Evolutionary conservation across 2,888 invertebrate species (phyloP), one percentile per base, ranked within the genome.

Genomic region (Eupithecia subumbrata): DNA sequence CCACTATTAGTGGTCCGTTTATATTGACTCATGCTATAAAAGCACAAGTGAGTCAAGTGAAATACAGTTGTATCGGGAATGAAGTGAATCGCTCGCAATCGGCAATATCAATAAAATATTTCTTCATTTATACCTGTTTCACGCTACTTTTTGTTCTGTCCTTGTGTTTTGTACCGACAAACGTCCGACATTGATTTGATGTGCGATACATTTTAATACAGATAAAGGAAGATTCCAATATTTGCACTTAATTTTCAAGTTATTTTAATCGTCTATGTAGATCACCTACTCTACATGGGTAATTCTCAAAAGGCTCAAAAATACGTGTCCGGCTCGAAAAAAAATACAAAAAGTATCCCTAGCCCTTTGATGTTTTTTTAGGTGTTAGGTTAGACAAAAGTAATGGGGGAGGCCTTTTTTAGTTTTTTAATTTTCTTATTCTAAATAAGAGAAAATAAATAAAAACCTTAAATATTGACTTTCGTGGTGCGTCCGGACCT

Each of bases 191-290:
- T 78, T 78, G 86, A 87, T 88, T 82, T 76, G 79, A 81, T 82
- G 82, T 79, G 83, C 80, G 86, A 88, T 88, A 86, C 85, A 85
- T 88, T 84, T 84, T 84, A 84, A 87, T 83, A 78, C 67, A 25
- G 16, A 5, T 25, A 63, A 63, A 63, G n/a, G n/a, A 52, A 52
- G n/a, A 52, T 56, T 56, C 22, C 22, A 56, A 56, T 56, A 56
- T 22, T 48, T 9, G 18, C 18, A n/a, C n/a, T 52, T 9, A 48
- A n/a, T 48, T 48, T 48, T 48, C 7, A n/a, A n/a, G n/a, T 48
- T 18, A 48, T n/a, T 45, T 16, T 48, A 48, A 14, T 5, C 14
- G 16, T 48, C 5, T 48, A 48, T 48, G 0, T 48, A 48, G 56
- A 56, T 11, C 11, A 11, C n/a, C 11, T 11, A 56, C n/a, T 22